phyloP scores from a whole-genome alignment of 2,113 vertebrate genomes.

The Mugil cephalus region DNA sequence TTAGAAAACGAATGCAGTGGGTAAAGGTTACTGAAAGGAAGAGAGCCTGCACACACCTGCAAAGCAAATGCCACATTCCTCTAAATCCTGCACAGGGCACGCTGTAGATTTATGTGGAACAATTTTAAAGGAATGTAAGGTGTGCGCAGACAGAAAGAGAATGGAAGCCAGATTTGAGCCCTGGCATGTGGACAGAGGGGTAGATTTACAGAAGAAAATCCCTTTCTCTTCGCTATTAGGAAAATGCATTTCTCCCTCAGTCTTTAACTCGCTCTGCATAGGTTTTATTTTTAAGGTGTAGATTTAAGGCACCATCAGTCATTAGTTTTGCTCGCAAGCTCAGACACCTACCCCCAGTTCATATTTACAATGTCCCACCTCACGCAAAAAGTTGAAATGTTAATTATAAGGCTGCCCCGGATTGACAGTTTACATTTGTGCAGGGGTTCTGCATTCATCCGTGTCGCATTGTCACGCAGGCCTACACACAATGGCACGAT shows the following conservation, averaged over 20 bases:
- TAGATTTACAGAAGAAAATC: constrained; percentile 17
- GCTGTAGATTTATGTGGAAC: constrained; percentile 31
- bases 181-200: constrained; percentile 30
- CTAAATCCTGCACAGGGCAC: constrained; percentile 9
- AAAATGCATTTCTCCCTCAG: background rate
- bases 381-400: constrained; percentile 7
- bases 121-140: constrained; percentile 29
- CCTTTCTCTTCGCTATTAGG: background rate
- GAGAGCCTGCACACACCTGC: constrained; percentile 1
- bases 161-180: constrained; percentile 52
- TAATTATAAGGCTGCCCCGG: background rate
- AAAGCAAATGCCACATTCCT: constrained; percentile 36
- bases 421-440: background rate
- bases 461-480: constrained; percentile 10
- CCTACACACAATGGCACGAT: constrained; percentile 4
- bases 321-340: background rate
- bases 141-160: constrained; percentile 23
- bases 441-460: background rate
- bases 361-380: background rate
- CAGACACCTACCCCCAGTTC: background rate
- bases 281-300: background rate
- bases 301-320: background rate
- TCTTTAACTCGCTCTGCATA: background rate
- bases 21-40: background rate
- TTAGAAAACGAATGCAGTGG: constrained; percentile 26